phyloP scores from a whole-genome alignment of 2,797 vertebrate species.

The Cyclura pinguis region DNA sequence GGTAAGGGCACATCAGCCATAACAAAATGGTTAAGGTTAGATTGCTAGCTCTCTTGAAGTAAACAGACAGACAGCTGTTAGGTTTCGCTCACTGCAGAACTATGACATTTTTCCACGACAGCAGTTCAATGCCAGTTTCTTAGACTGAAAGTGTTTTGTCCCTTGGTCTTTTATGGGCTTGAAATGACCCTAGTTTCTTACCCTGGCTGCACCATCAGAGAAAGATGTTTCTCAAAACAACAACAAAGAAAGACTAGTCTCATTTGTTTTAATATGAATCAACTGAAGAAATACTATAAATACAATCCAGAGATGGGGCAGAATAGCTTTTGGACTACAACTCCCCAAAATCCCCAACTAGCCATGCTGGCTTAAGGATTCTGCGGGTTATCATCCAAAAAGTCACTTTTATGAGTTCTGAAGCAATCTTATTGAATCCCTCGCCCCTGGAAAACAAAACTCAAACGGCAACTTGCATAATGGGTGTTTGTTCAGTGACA shows the following conservation, averaged over 20 bases:
- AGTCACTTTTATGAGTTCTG: background rate
- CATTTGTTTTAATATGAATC: constrained; percentile 13
- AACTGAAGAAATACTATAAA: background rate
- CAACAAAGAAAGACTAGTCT: background rate
- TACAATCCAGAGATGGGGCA: background rate
- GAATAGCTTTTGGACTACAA: background rate
- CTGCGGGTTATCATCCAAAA: background rate
- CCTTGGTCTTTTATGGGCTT: background rate
- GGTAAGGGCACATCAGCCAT: background rate
- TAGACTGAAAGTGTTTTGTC: background rate
- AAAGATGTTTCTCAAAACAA: background rate
- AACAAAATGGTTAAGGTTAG: background rate
- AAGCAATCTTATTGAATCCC: too few relatives aligned
- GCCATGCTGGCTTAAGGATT: background rate
- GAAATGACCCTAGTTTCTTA: background rate
- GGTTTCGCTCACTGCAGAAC: background rate
- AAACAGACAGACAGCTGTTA: background rate
- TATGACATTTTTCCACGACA: background rate
- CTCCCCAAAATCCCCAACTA: background rate
- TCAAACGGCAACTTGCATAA: background rate
- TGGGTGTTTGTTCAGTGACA: background rate
- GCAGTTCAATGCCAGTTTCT: background rate
- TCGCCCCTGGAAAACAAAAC: background rate
- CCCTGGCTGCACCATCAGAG: background rate
- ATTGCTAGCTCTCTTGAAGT: background rate